A percentile compares a stretch with the other conserved stretches of the same genome.
phyloP scores from a whole-genome alignment of 1,140 invertebrate species.

The Trichogramma pretiosum region DNA sequence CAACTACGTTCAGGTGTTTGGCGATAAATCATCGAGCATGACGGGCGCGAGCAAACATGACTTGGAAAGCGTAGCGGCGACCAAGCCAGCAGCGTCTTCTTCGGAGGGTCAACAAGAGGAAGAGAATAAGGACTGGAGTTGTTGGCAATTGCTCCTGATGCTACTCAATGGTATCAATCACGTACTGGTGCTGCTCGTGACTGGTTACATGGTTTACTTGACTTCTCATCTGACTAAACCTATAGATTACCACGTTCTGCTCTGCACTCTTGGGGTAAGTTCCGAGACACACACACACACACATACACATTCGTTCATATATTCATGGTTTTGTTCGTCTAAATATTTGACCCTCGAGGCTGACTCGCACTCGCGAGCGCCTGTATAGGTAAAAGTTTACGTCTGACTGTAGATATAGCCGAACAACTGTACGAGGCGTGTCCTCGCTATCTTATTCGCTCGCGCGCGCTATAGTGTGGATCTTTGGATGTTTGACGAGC shows the following conservation, averaged over 20 bases:
- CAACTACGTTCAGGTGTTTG: neutral
- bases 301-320: no score
- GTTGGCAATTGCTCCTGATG: constrained; percentile 15
- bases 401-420: neutral
- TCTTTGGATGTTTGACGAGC: neutral
- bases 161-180: constrained; percentile 28
- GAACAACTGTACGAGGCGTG: no score
- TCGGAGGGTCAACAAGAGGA: no score
- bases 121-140: constrained; percentile 6
- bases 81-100: no score
- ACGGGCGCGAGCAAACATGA: neutral
- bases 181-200: constrained; percentile 26
- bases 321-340: neutral
- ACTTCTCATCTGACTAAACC: constrained; percentile 4
- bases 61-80: neutral
- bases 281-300: no score
- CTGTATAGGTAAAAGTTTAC: neutral
- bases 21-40: neutral
- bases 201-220: constrained; percentile 23
- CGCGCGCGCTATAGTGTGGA: neutral
- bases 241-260: constrained; percentile 24
- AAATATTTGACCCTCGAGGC: no score
- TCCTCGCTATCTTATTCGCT: no score
- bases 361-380: no score
- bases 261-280: constrained; percentile 35